Evolutionary conservation across 2,113 vertebrate species (phyloP).

Genomic region (Pelecanoides urinatrix): DNA sequence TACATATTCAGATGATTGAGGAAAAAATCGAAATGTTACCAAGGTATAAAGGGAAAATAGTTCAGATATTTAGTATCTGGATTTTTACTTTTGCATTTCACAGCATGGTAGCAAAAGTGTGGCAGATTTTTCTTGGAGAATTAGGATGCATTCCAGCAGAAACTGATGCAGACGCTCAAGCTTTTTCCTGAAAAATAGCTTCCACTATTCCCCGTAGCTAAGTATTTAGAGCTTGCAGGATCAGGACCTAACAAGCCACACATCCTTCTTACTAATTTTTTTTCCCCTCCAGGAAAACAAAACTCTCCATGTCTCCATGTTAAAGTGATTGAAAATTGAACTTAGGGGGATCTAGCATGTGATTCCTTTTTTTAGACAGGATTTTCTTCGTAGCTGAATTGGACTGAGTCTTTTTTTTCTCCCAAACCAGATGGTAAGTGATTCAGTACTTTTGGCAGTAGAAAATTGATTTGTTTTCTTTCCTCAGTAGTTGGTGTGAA

Average conservation of each 20-base stretch:
- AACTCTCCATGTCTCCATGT: background rate
- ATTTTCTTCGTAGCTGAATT: slow-evolving; percentile 53
- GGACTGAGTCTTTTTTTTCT: background rate
- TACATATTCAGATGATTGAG: background rate
- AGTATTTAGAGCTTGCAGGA: background rate
- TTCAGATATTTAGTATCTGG: background rate
- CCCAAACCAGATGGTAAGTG: slow-evolving; percentile 56
- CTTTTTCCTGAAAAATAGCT: background rate
- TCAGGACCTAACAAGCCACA: background rate
- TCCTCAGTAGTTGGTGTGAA: slow-evolving; percentile 32
- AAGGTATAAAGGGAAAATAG: background rate
- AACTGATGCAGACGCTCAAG: background rate
- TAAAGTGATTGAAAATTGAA: slow-evolving; percentile 30
- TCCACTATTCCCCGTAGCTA: background rate
- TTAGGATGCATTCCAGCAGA: background rate
- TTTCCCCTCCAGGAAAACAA: background rate
- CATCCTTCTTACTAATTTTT: background rate
- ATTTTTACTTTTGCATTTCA: background rate
- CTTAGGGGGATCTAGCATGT: slow-evolving; percentile 6
- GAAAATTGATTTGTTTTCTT: slow-evolving; percentile 57
- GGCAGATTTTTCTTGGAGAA: slow-evolving; percentile 16
- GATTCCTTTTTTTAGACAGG: slow-evolving; percentile 53
- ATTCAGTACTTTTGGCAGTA: slow-evolving; percentile 54
- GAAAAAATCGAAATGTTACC: background rate
- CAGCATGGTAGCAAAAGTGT: background rate